phyloP scores from a whole-genome alignment of 2,888 invertebrate species.

The Tetragnatha montana region DNA sequence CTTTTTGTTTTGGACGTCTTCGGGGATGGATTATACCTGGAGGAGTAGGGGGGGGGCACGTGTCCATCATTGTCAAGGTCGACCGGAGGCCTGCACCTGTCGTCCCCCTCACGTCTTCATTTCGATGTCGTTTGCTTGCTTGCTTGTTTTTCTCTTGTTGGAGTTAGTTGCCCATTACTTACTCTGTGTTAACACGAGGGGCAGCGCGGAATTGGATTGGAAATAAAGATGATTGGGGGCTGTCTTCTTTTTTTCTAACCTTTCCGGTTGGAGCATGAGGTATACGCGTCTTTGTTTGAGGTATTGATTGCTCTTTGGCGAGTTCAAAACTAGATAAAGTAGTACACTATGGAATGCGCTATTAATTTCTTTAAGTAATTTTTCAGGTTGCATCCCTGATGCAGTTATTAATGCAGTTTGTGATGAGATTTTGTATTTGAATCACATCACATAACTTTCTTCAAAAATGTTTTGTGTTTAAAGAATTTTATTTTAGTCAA shows the following conservation, averaged over 20 bases:
- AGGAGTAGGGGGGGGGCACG: constrained; percentile 3
- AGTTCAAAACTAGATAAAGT: no score
- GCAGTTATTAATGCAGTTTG: no score
- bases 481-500: no score
- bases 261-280: not conserved
- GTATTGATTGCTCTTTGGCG: no score
- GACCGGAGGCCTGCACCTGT: constrained; percentile 24
- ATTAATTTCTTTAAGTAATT: no score
- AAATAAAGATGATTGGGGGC: not conserved
- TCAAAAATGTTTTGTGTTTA: no score
- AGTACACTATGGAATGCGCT: no score
- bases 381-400: no score
- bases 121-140: not conserved
- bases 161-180: not conserved
- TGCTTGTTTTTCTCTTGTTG: not conserved
- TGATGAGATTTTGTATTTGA: no score
- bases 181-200: not conserved
- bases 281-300: not conserved
- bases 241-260: not conserved
- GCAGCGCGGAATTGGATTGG: not conserved
- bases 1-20: constrained; percentile 46
- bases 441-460: no score
- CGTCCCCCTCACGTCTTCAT: constrained; percentile 12
- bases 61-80: constrained; percentile 58
- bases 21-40: constrained; percentile 14